Evolutionary conservation across 2,797 vertebrate genomes (phyloP), one percentile per base, ranked within the genome.

Genomic region (Pseudochirops corinnae): DNA sequence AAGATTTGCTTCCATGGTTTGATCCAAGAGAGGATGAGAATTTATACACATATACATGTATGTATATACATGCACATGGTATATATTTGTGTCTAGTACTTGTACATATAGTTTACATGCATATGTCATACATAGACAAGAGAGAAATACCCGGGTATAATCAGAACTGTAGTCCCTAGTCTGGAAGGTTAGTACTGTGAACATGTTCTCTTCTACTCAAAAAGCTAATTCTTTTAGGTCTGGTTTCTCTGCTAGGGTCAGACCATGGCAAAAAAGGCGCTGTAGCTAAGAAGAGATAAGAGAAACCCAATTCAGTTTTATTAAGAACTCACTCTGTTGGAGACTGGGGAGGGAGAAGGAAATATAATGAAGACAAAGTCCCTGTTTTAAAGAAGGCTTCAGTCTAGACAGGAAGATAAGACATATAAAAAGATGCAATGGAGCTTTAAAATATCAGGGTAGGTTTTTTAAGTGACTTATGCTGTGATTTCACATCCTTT

Each of bases 1-100:
- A 92, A 94, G 57, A 74, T 93, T 93, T 93, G 4, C 52, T 95
- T 93, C 55, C 26, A 29, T 52, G 58, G n/a, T 55, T 0, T 21
- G 11, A 58, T 93, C 92, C 29, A 94, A 93, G 87, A 24, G 56
- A 93, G 94, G n/a, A 52, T 24, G 56, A 67, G 55, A 39, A 92
- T 91, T 91, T 93, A 0, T 24, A 82, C 2, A 82, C 18, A 46
- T 24, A 82, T 7, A 62, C 0, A 33, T 5, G 0, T 13, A 60
- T 31, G 10, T 12, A 31, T 31, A 60, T 12, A 67, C 4, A n/a
- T 67, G 14, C 9, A 9, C 33, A 33, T 62, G 4, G 5, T 39
- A 16, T 67, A 16, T 67, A 33, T 62, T 3, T 62, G 4, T 62
- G 26, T 57, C 7, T 57, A 57, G 56, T 6, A 57, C 24, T 13